Evolutionary conservation across 2,888 invertebrate species (phyloP).

Genomic region (Oegoconia quadripuncta): DNA sequence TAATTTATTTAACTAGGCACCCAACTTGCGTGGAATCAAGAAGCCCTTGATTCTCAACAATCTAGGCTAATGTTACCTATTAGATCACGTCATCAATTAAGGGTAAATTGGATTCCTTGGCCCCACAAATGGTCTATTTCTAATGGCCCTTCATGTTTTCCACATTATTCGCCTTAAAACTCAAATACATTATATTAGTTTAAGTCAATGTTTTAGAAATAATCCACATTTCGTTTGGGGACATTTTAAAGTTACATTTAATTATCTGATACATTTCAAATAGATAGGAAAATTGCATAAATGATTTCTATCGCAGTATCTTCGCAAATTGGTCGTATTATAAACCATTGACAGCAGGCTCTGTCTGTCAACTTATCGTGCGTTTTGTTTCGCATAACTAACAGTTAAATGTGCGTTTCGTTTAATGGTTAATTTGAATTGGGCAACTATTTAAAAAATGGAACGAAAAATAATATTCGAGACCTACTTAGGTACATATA

Average conservation of each 20-base stretch:
- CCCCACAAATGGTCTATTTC: background rate
- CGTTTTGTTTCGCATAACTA: background rate
- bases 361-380: background rate
- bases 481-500: no score
- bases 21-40: background rate
- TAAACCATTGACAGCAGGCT: background rate
- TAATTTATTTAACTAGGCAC: background rate
- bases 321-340: constrained; percentile 3
- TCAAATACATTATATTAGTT: no score
- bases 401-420: background rate
- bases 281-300: background rate
- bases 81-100: constrained; percentile 4
- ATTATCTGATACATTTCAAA: background rate
- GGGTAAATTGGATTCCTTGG: background rate
- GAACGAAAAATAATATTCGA: no score
- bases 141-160: background rate
- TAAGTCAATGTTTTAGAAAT: no score
- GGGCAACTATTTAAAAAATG: no score
- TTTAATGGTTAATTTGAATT: background rate
- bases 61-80: background rate
- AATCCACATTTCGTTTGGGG: no score
- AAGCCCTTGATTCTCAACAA: background rate
- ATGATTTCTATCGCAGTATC: background rate
- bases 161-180: background rate
- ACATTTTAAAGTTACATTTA: background rate